Conservation (phyloP, 2,113 vertebrate species). For the Regulus satrapa region DNA sequence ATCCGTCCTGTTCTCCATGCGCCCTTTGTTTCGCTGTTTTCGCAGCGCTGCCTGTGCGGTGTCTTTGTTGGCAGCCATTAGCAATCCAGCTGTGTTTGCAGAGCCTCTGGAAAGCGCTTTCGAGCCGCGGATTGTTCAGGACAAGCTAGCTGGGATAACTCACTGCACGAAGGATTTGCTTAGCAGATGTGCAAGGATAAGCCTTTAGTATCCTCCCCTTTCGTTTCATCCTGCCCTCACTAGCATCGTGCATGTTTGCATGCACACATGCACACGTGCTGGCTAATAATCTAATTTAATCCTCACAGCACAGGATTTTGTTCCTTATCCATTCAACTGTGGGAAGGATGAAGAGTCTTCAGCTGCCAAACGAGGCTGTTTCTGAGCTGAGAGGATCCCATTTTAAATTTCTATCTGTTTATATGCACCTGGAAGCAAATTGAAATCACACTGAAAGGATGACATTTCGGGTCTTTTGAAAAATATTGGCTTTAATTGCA, state of each 20-base stretch:
- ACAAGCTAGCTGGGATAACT: not conserved
- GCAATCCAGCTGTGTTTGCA: not conserved
- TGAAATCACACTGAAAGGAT: not conserved
- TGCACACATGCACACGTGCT: rapidly evolving
- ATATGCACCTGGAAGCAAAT: not conserved
- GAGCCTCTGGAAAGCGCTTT: not conserved
- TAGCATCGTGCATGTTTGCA: not conserved
- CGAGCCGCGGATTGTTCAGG: not conserved
- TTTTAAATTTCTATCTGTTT: not conserved
- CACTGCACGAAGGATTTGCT: not conserved
- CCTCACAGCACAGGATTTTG: not conserved
- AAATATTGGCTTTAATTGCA: not conserved
- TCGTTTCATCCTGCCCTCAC: not conserved
- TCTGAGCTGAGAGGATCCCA: not conserved
- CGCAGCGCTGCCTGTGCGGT: not conserved
- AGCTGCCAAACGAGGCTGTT: not conserved
- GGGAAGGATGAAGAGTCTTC: not conserved
- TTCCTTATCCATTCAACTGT: not conserved
- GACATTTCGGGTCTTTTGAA: not conserved
- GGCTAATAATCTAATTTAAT: not conserved
- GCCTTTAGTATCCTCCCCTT: not conserved
- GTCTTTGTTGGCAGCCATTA: not conserved
- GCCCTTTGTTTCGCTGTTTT: not conserved
- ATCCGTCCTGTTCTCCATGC: not conserved
- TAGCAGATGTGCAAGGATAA: not conserved